Percentiles rank a stretch among this genome's conserved stretches.
Evolutionary conservation across 2,113 vertebrate genomes (phyloP).

Genomic region (Odocoileus hemionus): DNA sequence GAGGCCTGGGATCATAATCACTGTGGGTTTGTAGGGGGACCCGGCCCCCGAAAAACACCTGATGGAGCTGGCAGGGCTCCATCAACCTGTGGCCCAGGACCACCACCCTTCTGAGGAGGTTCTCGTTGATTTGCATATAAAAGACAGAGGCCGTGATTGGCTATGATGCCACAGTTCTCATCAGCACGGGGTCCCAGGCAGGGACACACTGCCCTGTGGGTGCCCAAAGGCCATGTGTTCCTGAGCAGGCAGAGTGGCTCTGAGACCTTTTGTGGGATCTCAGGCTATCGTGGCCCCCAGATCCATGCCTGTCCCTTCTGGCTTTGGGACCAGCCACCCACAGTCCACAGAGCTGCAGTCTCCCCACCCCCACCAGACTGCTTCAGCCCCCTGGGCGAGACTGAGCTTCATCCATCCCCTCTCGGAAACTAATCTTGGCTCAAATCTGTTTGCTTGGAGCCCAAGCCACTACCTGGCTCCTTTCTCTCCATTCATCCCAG

Average conservation of each 20-base stretch:
- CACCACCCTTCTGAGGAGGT: neutral
- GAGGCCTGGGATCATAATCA: neutral
- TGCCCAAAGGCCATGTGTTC: neutral
- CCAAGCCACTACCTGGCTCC: neutral
- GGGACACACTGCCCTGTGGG: neutral
- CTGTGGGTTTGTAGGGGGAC: neutral
- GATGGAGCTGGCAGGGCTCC: fast-evolving
- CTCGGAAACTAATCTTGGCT: neutral
- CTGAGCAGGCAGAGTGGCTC: neutral
- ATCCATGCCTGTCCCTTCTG: neutral
- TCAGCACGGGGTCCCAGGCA: neutral
- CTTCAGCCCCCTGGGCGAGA: fast-evolving
- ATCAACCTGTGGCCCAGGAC: fast-evolving
- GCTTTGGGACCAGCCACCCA: neutral
- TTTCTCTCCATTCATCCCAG: neutral
- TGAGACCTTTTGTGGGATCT: neutral
- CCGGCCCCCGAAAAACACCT: neutral
- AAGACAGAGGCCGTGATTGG: neutral
- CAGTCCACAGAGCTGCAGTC: neutral
- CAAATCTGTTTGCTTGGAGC: neutral
- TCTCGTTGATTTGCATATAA: neutral
- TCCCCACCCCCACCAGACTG: fast-evolving
- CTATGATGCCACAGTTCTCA: neutral
- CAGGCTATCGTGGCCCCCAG: neutral
- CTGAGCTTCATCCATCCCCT: neutral